A percentile compares a stretch with the other conserved stretches of the same genome.
phyloP scores from a whole-genome alignment of 2,113 vertebrate species.

The Salvelinus alpinus region DNA sequence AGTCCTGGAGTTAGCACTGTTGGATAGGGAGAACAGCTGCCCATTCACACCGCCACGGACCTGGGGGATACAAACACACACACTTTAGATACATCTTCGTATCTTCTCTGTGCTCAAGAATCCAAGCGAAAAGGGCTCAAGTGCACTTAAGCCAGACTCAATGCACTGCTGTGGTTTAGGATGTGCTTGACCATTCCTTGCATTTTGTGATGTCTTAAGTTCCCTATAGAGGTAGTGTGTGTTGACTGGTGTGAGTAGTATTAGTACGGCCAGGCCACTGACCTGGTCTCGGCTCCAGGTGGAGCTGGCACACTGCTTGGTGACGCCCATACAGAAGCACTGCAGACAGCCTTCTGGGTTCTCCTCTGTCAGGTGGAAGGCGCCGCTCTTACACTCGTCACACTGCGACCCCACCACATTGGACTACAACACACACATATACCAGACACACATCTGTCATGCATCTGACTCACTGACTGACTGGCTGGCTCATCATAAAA shows the following conservation, averaged over 20 bases:
- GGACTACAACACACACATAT: slow-evolving; percentile 69
- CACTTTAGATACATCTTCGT: background rate
- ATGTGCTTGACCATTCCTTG: no score
- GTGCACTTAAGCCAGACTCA: no score
- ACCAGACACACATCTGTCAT: background rate
- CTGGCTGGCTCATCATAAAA: background rate
- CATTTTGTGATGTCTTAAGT: no score
- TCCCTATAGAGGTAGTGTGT: background rate
- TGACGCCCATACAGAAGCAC: slow-evolving; percentile 97
- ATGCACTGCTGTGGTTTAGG: no score
- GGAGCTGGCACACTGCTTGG: slow-evolving; percentile 89
- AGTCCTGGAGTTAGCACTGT: slow-evolving; percentile 67
- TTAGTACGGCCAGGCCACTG: no score
- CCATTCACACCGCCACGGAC: slow-evolving; percentile 75
- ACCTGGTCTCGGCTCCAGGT: slow-evolving; percentile 94
- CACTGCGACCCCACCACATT: slow-evolving; percentile 86
- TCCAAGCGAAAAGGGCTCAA: no score
- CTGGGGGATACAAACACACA: slow-evolving; percentile 48
- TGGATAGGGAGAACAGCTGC: slow-evolving; percentile 77
- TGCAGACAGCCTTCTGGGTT: slow-evolving; percentile 88
- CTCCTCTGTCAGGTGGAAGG: slow-evolving; percentile 83
- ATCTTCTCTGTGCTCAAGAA: no score
- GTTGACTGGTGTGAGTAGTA: background rate
- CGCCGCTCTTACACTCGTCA: slow-evolving; percentile 81
- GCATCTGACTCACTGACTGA: slow-evolving; percentile 28